phyloP scores from a whole-genome alignment of 2,113 vertebrate species.

The Notothenia coriiceps region DNA sequence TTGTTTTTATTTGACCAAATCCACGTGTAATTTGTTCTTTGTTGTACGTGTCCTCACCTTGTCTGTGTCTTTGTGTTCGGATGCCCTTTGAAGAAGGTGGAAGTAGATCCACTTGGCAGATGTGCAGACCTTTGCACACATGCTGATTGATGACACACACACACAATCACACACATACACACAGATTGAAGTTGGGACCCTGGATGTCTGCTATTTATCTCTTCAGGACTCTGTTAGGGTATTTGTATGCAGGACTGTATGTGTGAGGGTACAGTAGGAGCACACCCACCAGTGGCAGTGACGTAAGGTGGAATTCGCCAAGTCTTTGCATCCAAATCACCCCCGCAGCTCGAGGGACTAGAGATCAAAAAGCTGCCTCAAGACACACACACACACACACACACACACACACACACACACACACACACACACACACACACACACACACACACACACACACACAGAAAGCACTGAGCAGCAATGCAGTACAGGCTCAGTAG shows the following conservation, averaged over 20 bases:
- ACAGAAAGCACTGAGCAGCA: slow-evolving; percentile 43
- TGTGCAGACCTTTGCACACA: slow-evolving; percentile 43
- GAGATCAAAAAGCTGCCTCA: slow-evolving; percentile 76
- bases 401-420: slow-evolving; percentile 34
- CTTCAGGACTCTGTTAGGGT: slow-evolving; percentile 34
- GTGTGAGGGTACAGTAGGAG: slow-evolving; percentile 12
- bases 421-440: slow-evolving; percentile 28
- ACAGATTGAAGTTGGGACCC: slow-evolving; percentile 16
- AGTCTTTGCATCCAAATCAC: slow-evolving; percentile 46
- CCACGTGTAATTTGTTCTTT: slow-evolving; percentile 48
- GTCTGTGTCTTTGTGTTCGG: slow-evolving; percentile 65
- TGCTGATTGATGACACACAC: slow-evolving; percentile 23
- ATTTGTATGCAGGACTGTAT: slow-evolving; percentile 41
- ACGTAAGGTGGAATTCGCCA: slow-evolving; percentile 41
- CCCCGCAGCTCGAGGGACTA: slow-evolving; percentile 49
- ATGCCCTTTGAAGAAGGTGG: slow-evolving; percentile 48
- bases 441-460: slow-evolving; percentile 27
- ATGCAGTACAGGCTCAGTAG: slow-evolving; percentile 48
- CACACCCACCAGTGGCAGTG: slow-evolving; percentile 34
- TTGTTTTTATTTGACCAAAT: slow-evolving; percentile 40
- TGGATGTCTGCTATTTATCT: slow-evolving; percentile 27
- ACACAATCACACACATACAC: slow-evolving; percentile 10
- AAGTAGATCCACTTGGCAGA: slow-evolving; percentile 49
- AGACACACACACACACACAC: slow-evolving; percentile 27
- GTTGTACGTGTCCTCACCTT: slow-evolving; percentile 52